phyloP scores from a whole-genome alignment of 2,888 invertebrate species.

The Matsumyia berberina region DNA sequence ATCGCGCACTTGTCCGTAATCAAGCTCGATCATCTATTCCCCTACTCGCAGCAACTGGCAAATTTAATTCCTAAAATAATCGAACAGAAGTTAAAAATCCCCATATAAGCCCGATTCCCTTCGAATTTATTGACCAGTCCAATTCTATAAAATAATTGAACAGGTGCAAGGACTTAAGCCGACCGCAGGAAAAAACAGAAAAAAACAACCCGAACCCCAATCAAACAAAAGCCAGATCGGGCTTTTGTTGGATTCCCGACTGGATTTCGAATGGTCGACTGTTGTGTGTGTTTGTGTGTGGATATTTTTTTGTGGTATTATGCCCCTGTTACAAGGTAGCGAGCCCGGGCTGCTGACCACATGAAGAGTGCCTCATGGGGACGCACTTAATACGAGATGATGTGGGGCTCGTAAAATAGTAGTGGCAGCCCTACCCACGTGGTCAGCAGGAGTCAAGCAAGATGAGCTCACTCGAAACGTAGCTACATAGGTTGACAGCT shows the following conservation, averaged over 20 bases:
- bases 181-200: conserved; percentile 11
- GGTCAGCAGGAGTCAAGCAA: background rate
- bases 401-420: conserved; percentile 43
- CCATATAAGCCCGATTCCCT: conserved; percentile 43
- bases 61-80: conserved; percentile 62
- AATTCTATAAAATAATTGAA: conserved; percentile 66
- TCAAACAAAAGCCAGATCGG: conserved; percentile 39
- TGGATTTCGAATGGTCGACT: conserved; percentile 38
- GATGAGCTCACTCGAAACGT: conserved; percentile 53
- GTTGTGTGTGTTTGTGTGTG: background rate
- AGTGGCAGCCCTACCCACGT: conserved; percentile 24
- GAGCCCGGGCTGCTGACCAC: conserved; percentile 38
- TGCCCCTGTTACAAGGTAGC: background rate
- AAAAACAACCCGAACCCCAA: conserved; percentile 6
- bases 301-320: conserved; percentile 2
- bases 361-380: conserved; percentile 38
- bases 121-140: conserved; percentile 34
- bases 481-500: conserved; percentile 35
- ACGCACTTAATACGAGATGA: conserved; percentile 55
- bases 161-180: conserved; percentile 64
- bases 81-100: conserved; percentile 30
- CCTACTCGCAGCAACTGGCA: background rate
- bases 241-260: conserved; percentile 41
- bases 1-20: conserved; percentile 37
- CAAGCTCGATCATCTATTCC: conserved; percentile 38